These are phyloP conservation scores for Mnemiopsis leidyi DNA, from an alignment of 37 sponge, comb jelly and placozoan genomes.

Conservation along the genomic window DNA sequence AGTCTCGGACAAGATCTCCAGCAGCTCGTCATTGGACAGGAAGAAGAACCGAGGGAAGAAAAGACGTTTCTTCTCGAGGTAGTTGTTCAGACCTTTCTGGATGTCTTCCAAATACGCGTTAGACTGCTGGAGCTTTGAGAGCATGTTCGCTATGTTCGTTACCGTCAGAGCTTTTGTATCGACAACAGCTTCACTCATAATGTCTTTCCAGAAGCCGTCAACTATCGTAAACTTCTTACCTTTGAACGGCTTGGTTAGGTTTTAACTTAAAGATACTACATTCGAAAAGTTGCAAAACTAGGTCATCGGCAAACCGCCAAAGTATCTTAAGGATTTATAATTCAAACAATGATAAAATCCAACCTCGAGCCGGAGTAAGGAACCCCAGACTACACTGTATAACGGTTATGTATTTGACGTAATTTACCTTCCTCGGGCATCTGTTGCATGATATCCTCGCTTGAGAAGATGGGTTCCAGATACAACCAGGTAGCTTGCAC, in stretches of 20 bases:
- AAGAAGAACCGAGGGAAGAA: slow-evolving; percentile 93
- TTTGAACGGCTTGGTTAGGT: no score
- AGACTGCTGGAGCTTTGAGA: slow-evolving; percentile 76
- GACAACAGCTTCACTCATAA: slow-evolving; percentile 87
- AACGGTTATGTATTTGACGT: no score
- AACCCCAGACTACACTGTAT: no score
- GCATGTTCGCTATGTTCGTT: slow-evolving; percentile 80
- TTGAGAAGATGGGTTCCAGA: slow-evolving; percentile 95
- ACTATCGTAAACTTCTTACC: slow-evolving; percentile 90
- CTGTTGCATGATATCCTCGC: slow-evolving; percentile 96
- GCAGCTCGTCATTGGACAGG: slow-evolving; percentile 98
- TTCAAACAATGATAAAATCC: no score
- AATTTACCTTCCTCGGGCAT: slow-evolving; percentile 93
- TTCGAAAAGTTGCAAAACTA: no score
- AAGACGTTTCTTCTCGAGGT: slow-evolving; percentile 96
- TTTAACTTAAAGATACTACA: no score
- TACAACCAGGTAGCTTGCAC: slow-evolving; percentile 96
- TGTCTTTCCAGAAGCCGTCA: slow-evolving; percentile 84
- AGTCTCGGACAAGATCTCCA: slow-evolving; percentile 99
- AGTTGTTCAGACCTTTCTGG: slow-evolving; percentile 95
- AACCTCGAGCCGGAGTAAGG: no score
- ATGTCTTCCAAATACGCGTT: slow-evolving; percentile 91
- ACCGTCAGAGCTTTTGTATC: slow-evolving; percentile 85
- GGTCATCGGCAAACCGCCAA: no score
- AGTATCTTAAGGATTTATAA: no score